These are phyloP conservation scores for Gallinago nigripennis DNA, from an alignment of 2,797 vertebrate species.

Conservation along the genomic window DNA sequence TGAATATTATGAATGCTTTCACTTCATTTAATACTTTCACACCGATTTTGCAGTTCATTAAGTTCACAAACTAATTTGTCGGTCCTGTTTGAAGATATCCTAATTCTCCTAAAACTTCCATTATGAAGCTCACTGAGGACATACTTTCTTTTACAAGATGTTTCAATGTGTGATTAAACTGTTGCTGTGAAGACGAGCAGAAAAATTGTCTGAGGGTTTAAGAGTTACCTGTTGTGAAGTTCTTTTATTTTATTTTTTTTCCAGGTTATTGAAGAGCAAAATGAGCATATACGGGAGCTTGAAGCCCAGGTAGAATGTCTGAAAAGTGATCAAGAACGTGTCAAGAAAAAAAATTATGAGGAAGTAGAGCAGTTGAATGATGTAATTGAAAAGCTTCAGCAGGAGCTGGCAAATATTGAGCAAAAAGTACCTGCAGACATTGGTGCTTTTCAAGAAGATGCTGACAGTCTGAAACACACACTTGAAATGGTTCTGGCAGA, in stretches of 20 bases:
- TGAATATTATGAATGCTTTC: neutral
- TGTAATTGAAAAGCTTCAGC: constrained; percentile 94
- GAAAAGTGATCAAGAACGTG: constrained; percentile 86
- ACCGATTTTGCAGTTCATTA: neutral
- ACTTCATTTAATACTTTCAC: neutral
- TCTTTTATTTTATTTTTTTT: neutral
- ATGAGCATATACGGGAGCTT: constrained; percentile 85
- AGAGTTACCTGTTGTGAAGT: neutral
- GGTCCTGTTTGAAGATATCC: neutral
- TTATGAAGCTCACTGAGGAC: neutral
- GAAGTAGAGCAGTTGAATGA: constrained; percentile 91
- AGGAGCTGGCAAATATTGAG: constrained; percentile 88
- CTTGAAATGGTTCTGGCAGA: constrained; percentile 70
- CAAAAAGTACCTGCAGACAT: constrained; percentile 73
- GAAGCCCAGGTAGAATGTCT: constrained; percentile 90
- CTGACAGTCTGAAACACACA: constrained; percentile 77
- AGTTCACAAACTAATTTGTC: neutral
- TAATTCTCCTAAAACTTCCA: neutral
- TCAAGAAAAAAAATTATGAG: constrained; percentile 86
- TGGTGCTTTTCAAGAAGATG: constrained; percentile 63
- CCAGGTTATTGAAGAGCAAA: constrained; percentile 85
- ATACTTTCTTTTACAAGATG: neutral
- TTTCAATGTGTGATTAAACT: neutral
- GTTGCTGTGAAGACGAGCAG: neutral
- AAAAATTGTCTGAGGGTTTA: neutral